Percentiles rank a stretch among this genome's conserved stretches.
phyloP scores from a whole-genome alignment of 1,140 invertebrate species.

The Tribolium castaneum region DNA sequence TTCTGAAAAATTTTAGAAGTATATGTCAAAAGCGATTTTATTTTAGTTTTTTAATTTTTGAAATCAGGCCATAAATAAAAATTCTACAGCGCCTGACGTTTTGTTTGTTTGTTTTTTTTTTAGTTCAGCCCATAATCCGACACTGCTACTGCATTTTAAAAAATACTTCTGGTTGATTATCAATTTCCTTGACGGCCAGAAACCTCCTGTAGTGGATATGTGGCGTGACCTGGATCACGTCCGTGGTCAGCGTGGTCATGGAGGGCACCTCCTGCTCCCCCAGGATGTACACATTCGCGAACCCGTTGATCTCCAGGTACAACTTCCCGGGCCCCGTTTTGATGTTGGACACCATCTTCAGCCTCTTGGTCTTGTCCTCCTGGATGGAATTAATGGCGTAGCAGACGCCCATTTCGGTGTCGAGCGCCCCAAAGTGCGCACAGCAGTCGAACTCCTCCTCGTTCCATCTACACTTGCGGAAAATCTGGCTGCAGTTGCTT shows the following conservation, averaged over 20 bases:
- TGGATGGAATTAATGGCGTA: constrained; percentile 74
- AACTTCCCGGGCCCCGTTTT: constrained; percentile 69
- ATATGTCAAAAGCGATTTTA: no score
- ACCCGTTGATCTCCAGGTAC: constrained; percentile 68
- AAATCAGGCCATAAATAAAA: no score
- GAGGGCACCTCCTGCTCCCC: constrained; percentile 74
- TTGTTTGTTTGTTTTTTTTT: no score
- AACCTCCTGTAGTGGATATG: constrained; percentile 54
- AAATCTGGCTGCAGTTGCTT: constrained; percentile 69
- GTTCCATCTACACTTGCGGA: constrained; percentile 73
- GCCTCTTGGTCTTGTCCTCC: constrained; percentile 45
- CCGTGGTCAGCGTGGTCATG: constrained; percentile 70
- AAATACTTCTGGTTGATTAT: constrained; percentile 59
- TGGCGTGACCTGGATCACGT: constrained; percentile 62
- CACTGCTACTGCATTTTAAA: no score
- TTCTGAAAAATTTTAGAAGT: no score
- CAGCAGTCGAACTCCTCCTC: constrained; percentile 73
- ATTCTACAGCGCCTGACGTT: no score
- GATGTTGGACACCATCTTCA: constrained; percentile 67
- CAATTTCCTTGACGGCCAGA: constrained; percentile 60
- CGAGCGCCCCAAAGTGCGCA: constrained; percentile 71
- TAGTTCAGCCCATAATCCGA: no score
- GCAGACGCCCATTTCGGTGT: constrained; percentile 75
- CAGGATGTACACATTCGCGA: constrained; percentile 71
- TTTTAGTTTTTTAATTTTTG: no score